Evolutionary conservation across 2,797 vertebrate genomes (phyloP), one percentile per base, ranked within the genome.

Genomic region (Caiman crocodilus): DNA sequence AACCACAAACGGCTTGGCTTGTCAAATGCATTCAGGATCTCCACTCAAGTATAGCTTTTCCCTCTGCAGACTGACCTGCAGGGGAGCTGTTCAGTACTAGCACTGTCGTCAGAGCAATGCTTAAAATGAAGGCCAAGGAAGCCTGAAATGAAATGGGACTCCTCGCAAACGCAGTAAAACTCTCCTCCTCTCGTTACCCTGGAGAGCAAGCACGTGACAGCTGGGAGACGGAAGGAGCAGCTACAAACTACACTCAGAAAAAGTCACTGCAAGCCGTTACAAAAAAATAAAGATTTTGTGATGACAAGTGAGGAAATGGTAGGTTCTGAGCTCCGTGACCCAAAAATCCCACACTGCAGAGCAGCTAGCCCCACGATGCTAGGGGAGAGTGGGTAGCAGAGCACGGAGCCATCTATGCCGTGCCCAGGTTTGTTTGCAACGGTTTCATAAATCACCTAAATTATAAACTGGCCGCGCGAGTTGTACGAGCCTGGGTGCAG

Each of bases 1-100:
- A 98, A 98, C 98, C 98, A 98, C 98, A 98, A 98, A 98, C 98
- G 98, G 98, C 98, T 97, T 95, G 97, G 97, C 98, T 96, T 98
- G 98, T 98, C 97, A 98, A 64, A 79, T 0, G 23, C 1, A 2
- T 28, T 59, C 63, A 3, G 73, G 86, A 79, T 32, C 89, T 74
- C 15, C 76, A n/a, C 90, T 64, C 85, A 85, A 84, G 64, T 58
- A 26, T 84, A 4, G 91, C 94, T 91, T 81, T 90, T 88, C 94
- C 89, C 71, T 2, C 21, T 1, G 30, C 80, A 81, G 89, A 90
- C 64, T 6, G 26, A 79, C 88, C 93, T 6, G 0, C 0, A 89
- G 92, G 90, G 94, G 91, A 94, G 93, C 95, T 92, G 73, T 18
- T 80, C 94, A 76, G 84, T 32, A 80, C 73, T 7, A 0, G 3